Conservation (phyloP, 37 sponge, comb jelly and placozoan genomes). For the Corticium candelabrum region DNA sequence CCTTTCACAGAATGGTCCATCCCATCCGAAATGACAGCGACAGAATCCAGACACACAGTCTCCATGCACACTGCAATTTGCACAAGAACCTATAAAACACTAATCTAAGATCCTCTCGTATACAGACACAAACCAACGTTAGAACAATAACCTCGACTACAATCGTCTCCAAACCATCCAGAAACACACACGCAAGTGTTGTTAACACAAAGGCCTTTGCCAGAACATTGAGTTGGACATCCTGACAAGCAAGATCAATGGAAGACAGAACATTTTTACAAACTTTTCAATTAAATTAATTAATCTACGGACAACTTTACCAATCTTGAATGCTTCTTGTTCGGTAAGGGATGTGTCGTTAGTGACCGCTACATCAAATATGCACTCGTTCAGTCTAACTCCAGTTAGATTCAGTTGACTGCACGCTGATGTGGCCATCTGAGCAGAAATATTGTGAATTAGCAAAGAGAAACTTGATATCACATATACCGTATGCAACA, state of each 20-base stretch:
- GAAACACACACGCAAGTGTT: not conserved
- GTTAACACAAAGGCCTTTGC: not conserved
- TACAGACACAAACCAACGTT: not conserved
- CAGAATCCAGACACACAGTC: slow-evolving; percentile 1
- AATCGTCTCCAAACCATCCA: not conserved
- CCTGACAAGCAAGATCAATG: too few relatives aligned
- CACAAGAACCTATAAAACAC: not conserved
- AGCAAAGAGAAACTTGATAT: too few relatives aligned
- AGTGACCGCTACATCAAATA: not conserved
- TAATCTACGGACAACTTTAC: too few relatives aligned
- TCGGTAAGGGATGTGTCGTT: not conserved
- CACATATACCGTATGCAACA: too few relatives aligned
- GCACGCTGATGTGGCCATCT: not conserved
- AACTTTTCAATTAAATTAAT: too few relatives aligned
- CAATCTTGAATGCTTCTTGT: not conserved
- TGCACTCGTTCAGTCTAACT: not conserved
- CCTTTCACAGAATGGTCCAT: not conserved
- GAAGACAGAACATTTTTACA: too few relatives aligned
- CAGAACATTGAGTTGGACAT: not conserved
- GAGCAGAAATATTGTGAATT: too few relatives aligned
- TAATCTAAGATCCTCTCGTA: too few relatives aligned
- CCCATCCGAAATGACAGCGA: not conserved
- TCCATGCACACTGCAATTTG: not conserved
- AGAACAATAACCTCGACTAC: not conserved
- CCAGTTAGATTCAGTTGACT: not conserved